Base-by-base conservation (phyloP, 2,888 invertebrate species). In the Xestia xanthographa region DNA sequence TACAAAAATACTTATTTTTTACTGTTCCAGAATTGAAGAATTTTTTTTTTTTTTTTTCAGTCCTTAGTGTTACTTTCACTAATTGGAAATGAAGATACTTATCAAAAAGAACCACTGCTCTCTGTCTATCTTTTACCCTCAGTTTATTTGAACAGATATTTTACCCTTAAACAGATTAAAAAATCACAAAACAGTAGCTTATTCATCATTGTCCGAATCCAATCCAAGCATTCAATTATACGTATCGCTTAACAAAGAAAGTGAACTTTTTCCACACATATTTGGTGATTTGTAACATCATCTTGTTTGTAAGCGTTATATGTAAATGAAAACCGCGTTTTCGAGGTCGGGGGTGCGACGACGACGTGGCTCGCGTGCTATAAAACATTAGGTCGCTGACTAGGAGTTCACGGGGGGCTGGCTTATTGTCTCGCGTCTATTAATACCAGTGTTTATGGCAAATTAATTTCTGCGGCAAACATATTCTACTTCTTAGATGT, bases 381-480 rank as follows among this genome's bases (percentile, higher is more conserved):
- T 83, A 90, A 88, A 90, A 93, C 95, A 95, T 95, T 96, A 95
- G 93, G 90, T 91, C 90, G 90, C 92, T 92, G 92, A 92, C 94
- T 93, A 91, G 90, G 88, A 93, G 92, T 92, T 93, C 92, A 91
- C 91, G 91, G 91, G 93, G 85, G 94, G 95, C 93, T 94, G 93
- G 93, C 94, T 94, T 95, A 95, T 95, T 96, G 95, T 96, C 95
- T 95, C 93, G 94, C 92, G 92, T 94, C 95, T 95, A 95, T 95
- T 95, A 94, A 94, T 94, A 93, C 91, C 92, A 89, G 92, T 93
- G 93, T 94, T 93, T 95, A 94, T 94, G 90, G 92, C 89, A 92
- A 95, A 95, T 95, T 95, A 94, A 94, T 95, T 93, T 94, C 90
- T 92, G 90, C 91, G 90, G 90, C 90, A 88, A 90, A 90, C 87